A percentile compares a stretch with the other conserved stretches of the same genome.
phyloP scores from a whole-genome alignment of 2,797 vertebrate genomes.

The Pogoniulus pusillus region DNA sequence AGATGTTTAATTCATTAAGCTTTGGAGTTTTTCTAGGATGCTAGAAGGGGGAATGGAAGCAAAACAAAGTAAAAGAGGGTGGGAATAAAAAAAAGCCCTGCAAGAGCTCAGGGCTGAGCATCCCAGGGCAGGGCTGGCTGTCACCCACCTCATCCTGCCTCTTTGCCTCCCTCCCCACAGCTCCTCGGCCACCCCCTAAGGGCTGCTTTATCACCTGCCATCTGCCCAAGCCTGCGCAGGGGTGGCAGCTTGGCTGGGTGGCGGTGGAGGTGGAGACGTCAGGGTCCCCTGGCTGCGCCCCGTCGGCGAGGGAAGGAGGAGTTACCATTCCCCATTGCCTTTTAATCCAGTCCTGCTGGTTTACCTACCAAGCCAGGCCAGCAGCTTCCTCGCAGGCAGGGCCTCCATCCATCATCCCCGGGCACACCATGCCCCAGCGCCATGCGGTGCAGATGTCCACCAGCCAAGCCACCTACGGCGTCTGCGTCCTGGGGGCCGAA shows the following conservation, averaged over 20 bases:
- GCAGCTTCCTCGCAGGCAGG: background rate
- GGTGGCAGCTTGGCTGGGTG: constrained; percentile 36
- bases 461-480: background rate
- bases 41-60: background rate
- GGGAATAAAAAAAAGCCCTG: background rate
- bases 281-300: constrained; percentile 35
- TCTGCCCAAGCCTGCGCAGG: background rate
- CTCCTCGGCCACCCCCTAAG: background rate
- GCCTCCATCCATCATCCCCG: background rate
- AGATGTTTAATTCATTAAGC: constrained; percentile 14
- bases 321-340: constrained; percentile 23
- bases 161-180: fast-evolving
- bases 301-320: constrained; percentile 69
- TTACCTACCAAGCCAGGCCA: background rate
- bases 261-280: constrained; percentile 68
- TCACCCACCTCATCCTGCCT: background rate
- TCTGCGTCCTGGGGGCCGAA: constrained; percentile 70
- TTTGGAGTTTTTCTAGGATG: background rate
- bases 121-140: background rate
- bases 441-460: constrained; percentile 60
- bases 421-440: constrained; percentile 40
- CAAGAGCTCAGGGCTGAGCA: background rate
- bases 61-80: too few relatives aligned
- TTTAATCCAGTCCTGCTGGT: constrained; percentile 56
- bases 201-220: background rate